Evolutionary conservation across 2,888 invertebrate species (phyloP), one percentile per base, ranked within the genome.

Genomic region (Meliscaeva auricollis): DNA sequence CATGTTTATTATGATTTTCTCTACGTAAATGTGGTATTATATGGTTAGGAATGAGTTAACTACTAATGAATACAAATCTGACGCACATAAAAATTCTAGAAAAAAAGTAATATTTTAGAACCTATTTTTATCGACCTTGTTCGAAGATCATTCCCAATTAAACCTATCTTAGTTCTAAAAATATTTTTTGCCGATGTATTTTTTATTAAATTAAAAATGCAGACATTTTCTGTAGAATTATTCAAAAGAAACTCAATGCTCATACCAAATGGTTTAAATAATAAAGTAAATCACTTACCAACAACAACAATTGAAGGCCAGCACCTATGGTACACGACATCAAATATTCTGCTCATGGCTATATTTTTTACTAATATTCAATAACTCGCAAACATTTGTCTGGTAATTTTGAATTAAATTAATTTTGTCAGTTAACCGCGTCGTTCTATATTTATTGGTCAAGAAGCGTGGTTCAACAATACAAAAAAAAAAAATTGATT

Each of bases 291-390:
- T 84, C 79, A 84, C 74, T 79, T 84, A 74, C 72, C 38, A 64
- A 56, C 62, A 50, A 69, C 50, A 66, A 75, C 54, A 38, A 72
- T 72, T 66, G 46, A 41, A 32, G 58, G 48, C 48, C 32, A 44
- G n/a, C 11, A n/a, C 32, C 44, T 73, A 2, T 22, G 41, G 15
- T 9, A 35, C 22, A 41, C 30, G 17, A 46, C 50, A 84, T 84
- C 78, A 78, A 58, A 54, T 84, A 84, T 84, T 84, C 84, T 46
- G 22, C 52, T 58, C 79, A 84, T 84, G 84, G 76, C 68, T 72
- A 80, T 56, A 85, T 81, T 85, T 81, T 76, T 69, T 60, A 80
- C 68, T 73, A 68, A 80, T 85, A 69, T 85, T 80, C 85, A 85
- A 85, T 85, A 76, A 85, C 54, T 81, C 60, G 73, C 76, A 68